phyloP scores from a whole-genome alignment of 2,888 invertebrate species.

The Himalopsyche anomala region DNA sequence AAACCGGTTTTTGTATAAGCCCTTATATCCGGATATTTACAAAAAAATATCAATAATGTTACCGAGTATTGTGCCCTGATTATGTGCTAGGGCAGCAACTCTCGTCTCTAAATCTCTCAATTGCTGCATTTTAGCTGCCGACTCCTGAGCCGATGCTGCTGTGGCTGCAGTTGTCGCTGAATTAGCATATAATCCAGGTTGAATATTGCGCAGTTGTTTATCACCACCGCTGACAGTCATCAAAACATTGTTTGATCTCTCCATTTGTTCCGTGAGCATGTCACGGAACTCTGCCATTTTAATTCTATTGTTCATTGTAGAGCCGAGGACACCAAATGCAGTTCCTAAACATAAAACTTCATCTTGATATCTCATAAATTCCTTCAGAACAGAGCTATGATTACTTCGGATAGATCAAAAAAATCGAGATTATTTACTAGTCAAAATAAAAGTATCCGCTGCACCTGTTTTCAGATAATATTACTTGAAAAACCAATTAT shows the following conservation, averaged over 20 bases:
- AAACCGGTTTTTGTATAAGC: too few species aligned
- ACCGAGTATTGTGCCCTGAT: constrained; percentile 74
- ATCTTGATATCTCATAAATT: too few species aligned
- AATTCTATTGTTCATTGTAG: constrained; percentile 80
- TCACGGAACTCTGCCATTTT: constrained; percentile 81
- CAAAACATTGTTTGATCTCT: constrained; percentile 73
- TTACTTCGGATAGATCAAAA: not conserved
- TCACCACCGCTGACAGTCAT: constrained; percentile 73
- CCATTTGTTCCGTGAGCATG: constrained; percentile 78
- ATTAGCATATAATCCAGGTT: constrained; percentile 1
- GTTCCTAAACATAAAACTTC: constrained; percentile 72
- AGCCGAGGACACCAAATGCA: constrained; percentile 80
- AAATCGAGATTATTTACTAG: too few species aligned
- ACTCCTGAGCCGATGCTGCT: not conserved
- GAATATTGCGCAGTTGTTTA: constrained; percentile 57
- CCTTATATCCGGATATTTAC: too few species aligned
- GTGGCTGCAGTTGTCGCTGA: not conserved
- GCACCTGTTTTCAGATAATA: not conserved
- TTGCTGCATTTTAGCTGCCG: constrained; percentile 68
- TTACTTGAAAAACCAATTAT: too few species aligned
- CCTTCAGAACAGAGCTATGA: constrained; percentile 14
- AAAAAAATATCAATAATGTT: constrained; percentile 60
- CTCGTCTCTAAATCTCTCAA: constrained; percentile 73
- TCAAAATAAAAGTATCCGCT: not conserved
- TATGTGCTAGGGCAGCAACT: constrained; percentile 72